Evolutionary conservation across 2,888 invertebrate species (phyloP).

Genomic region (Tetropium fuscum): DNA sequence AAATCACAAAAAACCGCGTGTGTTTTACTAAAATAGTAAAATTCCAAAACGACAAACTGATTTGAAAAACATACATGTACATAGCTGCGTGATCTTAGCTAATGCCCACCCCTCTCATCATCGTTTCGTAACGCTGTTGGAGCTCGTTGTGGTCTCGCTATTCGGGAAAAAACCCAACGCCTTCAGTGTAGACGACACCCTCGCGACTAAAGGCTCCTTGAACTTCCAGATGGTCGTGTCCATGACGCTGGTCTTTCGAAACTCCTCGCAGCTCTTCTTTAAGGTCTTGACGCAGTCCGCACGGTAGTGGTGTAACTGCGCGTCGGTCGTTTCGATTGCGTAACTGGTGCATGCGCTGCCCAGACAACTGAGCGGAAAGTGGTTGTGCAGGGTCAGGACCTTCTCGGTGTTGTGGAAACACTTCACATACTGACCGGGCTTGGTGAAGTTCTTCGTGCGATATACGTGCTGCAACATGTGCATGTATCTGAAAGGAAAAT

Average conservation of each 20-base stretch:
- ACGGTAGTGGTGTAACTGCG: constrained; percentile 93
- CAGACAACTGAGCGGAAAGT: constrained; percentile 90
- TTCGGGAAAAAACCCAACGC: constrained; percentile 76
- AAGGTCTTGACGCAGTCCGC: constrained; percentile 91
- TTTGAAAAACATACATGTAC: no score
- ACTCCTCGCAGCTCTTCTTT: constrained; percentile 86
- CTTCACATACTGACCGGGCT: constrained; percentile 93
- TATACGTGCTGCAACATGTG: constrained; percentile 95
- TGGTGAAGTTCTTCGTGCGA: constrained; percentile 90
- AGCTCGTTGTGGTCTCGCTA: constrained; percentile 29
- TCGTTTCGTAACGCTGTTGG: constrained; percentile 41
- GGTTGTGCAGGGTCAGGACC: constrained; percentile 91
- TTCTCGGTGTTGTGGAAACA: constrained; percentile 94
- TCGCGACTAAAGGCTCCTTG: constrained; percentile 79
- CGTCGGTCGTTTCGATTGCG: constrained; percentile 83
- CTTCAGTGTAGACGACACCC: constrained; percentile 78
- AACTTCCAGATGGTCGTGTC: constrained; percentile 92
- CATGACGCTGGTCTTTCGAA: constrained; percentile 83
- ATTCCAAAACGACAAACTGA: no score
- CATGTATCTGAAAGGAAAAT: constrained; percentile 78
- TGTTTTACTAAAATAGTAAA: no score
- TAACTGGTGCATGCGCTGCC: constrained; percentile 86
- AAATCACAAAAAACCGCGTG: no score
- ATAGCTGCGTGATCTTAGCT: no score
- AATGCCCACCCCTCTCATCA: constrained; percentile 32